Conservation (phyloP, 2,888 invertebrate species). For the Heteromurus nitidus region DNA sequence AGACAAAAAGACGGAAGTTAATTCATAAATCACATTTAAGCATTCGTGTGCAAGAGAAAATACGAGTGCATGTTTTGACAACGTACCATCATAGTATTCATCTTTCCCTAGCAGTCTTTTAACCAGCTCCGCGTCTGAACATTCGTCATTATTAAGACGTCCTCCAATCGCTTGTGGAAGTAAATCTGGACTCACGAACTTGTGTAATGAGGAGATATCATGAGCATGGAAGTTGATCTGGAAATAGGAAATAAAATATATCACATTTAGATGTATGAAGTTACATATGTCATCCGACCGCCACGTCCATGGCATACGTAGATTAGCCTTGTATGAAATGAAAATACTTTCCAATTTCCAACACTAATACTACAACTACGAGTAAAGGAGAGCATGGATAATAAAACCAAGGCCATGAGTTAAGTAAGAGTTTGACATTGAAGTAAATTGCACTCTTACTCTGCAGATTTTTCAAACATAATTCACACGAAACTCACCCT, state of each 20-base stretch:
- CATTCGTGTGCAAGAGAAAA: no score
- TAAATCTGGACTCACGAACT: slow-evolving; percentile 57
- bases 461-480: background rate
- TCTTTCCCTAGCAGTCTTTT: slow-evolving; percentile 58
- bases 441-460: background rate
- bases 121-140: slow-evolving; percentile 53
- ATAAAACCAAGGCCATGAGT: background rate
- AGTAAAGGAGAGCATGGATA: background rate
- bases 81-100: slow-evolving; percentile 62
- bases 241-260: background rate
- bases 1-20: slow-evolving; percentile 10
- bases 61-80: no score
- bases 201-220: slow-evolving; percentile 62
- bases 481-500: slow-evolving; percentile 59
- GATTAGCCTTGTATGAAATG: no score
- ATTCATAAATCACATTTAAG: no score
- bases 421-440: background rate
- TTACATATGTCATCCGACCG: no score
- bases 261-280: background rate
- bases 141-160: slow-evolving; percentile 50
- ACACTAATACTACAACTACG: no score
- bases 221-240: slow-evolving; percentile 71
- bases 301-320: background rate
- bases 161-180: slow-evolving; percentile 67
- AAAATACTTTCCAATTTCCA: no score